Evolutionary conservation across 2,797 vertebrate genomes (phyloP), one percentile per base, ranked within the genome.

Genomic region (Myotis daubentonii): DNA sequence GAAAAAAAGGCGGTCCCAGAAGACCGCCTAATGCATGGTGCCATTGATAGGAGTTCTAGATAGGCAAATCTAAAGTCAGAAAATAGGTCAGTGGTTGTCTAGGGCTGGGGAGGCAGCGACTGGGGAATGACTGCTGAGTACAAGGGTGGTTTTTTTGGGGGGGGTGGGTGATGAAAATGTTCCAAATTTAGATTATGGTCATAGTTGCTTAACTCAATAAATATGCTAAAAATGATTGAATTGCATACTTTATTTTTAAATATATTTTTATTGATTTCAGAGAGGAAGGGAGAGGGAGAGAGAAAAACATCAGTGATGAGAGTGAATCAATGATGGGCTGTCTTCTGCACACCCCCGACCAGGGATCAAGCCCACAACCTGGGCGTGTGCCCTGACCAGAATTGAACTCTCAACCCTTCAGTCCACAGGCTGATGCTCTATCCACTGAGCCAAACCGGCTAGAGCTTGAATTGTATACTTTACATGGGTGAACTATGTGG

Each of bases 1-100:
- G 68, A 71, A 79, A 95, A 95, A 66, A 93, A 47, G 20, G 41
- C 53, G 70, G 89, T 89, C n/a, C 36, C 68, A 19, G 70, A 88
- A 88, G 62, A 75, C 79, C 71, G 8, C 55, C 28, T 51, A 60
- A 62, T 20, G 28, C 72, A 62, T 16, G 57, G 47, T 22, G 23
- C 65, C n/a, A 25, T 81, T 92, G 89, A 57, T 53, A 33, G 68
- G 28, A 87, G 89, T 65, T n/a, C 57, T 41, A 38, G 23, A 93
- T 1, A 81, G 78, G 86, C 79, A 95, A 89, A 83, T 62, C n/a
- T 11, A 62, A 60, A 87, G 86, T 89, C 41, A 87, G 71, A 93
- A 94, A 92, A 38, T 33, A 55, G 86, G 74, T 68, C 5, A 11
- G 66, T 65, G 79, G 88, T 89, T 57, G 36, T 85, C 60, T 57